phyloP scores from a whole-genome alignment of 35 echinoderm and acorn worm species.

The Heliocidaris tuberculata region DNA sequence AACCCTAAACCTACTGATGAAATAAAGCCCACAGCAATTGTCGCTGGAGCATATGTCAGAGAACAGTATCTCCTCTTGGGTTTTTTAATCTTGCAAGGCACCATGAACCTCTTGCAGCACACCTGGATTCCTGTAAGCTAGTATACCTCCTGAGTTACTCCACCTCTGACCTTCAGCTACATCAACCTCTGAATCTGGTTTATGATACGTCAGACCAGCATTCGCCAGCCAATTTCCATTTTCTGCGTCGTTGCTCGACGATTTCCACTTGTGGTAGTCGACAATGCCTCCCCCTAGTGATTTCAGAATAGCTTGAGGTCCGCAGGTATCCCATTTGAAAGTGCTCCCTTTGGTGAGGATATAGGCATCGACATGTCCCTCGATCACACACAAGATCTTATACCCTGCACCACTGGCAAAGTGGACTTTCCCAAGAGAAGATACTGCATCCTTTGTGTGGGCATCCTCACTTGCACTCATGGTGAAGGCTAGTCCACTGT shows the following conservation, averaged over 20 bases:
- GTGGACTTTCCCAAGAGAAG: slow-evolving; percentile 46
- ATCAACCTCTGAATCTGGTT: slow-evolving; percentile 55
- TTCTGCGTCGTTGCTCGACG: not conserved
- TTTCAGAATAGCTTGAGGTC: slow-evolving; percentile 77
- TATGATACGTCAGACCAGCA: slow-evolving; percentile 61
- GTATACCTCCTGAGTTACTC: slow-evolving; percentile 85
- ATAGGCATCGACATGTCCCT: slow-evolving; percentile 73
- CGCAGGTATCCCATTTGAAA: slow-evolving; percentile 97
- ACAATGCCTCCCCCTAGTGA: slow-evolving; percentile 87
- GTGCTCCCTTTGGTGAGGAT: slow-evolving; percentile 84
- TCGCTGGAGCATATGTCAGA: too few species aligned
- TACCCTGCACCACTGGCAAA: slow-evolving; percentile 90
- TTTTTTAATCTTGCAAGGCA: not conserved
- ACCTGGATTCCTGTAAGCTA: slow-evolving; percentile 60
- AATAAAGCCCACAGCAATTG: too few species aligned
- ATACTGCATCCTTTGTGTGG: slow-evolving; percentile 50
- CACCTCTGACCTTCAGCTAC: slow-evolving; percentile 57
- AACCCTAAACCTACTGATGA: too few species aligned
- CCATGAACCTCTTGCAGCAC: slow-evolving; percentile 23
- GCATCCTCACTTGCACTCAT: slow-evolving; percentile 73
- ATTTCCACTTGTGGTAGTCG: slow-evolving; percentile 30
- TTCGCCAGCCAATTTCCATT: not conserved
- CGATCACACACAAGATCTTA: slow-evolving; percentile 81
- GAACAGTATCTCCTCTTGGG: too few species aligned
- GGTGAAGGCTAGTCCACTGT: slow-evolving; percentile 42